Evolutionary conservation across 2,888 invertebrate species (phyloP).

Genomic region (Choreutis nemorana): DNA sequence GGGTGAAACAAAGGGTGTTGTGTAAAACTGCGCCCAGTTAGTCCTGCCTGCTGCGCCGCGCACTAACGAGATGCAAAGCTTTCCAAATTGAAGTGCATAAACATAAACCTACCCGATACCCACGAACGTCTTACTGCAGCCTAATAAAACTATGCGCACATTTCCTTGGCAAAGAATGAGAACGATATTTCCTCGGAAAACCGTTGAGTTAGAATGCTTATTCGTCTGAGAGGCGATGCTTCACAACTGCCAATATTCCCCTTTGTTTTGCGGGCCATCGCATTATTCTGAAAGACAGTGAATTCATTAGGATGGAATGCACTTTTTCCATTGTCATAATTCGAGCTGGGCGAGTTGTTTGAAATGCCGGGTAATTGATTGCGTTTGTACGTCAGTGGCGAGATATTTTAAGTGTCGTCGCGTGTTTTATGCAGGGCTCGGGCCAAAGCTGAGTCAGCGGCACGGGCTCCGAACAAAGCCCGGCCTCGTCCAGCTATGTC

Average conservation of each 20-base stretch:
- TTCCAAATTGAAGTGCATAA: conserved; percentile 2
- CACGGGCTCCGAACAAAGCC: background rate
- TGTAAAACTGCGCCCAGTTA: conserved; percentile 35
- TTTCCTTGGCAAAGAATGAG: no score
- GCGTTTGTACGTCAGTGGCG: no score
- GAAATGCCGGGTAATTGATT: no score
- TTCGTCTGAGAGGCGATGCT: conserved; percentile 22
- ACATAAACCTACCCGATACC: conserved; percentile 2
- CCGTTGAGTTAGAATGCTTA: conserved; percentile 26
- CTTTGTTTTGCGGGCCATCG: conserved; percentile 39
- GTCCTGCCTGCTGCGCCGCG: conserved; percentile 22
- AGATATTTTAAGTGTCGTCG: no score
- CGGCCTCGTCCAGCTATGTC: background rate
- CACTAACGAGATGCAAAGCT: conserved; percentile 8
- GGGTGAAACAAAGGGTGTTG: conserved; percentile 38
- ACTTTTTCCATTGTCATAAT: conserved; percentile 12
- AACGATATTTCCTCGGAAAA: no score
- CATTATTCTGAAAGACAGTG: conserved; percentile 27
- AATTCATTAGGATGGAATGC: conserved; percentile 26
- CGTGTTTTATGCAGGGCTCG: conserved; percentile 6
- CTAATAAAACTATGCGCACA: no score
- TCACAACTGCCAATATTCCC: conserved; percentile 37
- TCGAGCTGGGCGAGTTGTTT: no score
- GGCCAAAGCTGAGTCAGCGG: conserved; percentile 6
- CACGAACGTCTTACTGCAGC: no score